Evolutionary conservation across 2,888 invertebrate species (phyloP).

Genomic region (Odontomyia ornata): DNA sequence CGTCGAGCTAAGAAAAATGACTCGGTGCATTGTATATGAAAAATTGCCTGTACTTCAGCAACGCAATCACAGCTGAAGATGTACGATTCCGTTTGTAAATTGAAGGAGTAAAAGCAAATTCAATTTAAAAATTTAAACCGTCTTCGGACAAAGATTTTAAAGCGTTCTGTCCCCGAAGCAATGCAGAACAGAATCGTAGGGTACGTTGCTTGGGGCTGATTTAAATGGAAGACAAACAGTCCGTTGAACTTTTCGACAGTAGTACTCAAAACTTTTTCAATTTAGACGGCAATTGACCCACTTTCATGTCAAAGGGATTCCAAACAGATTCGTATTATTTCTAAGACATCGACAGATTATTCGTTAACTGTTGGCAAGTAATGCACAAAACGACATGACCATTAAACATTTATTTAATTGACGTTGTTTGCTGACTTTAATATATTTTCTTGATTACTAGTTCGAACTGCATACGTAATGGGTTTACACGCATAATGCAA

Average conservation of each 20-base stretch:
- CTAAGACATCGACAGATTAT: too few relatives aligned
- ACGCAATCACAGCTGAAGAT: not conserved
- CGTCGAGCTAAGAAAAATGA: constrained; percentile 27
- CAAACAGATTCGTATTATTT: too few relatives aligned
- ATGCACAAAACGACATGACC: too few relatives aligned
- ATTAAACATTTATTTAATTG: too few relatives aligned
- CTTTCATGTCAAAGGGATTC: not conserved
- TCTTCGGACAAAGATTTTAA: not conserved
- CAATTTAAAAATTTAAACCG: constrained; percentile 36
- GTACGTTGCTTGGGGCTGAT: not conserved
- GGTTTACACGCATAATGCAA: too few relatives aligned
- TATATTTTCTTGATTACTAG: too few relatives aligned
- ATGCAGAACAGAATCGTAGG: not conserved
- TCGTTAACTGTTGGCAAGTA: too few relatives aligned
- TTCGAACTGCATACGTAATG: too few relatives aligned
- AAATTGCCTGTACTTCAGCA: constrained; percentile 15
- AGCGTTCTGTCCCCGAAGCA: not conserved
- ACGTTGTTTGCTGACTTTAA: too few relatives aligned
- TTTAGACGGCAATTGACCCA: not conserved
- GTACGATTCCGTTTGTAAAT: not conserved
- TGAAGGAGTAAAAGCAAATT: constrained; percentile 21
- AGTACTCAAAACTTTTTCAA: not conserved
- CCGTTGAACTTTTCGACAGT: not conserved
- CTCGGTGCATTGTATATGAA: constrained; percentile 26
- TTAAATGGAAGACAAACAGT: not conserved